A percentile compares a stretch with the other conserved stretches of the same genome.
These are phyloP conservation scores for Holothuria leucospilota DNA, from an alignment of 53 echinoderm and acorn worm species.

Conservation along the genomic window DNA sequence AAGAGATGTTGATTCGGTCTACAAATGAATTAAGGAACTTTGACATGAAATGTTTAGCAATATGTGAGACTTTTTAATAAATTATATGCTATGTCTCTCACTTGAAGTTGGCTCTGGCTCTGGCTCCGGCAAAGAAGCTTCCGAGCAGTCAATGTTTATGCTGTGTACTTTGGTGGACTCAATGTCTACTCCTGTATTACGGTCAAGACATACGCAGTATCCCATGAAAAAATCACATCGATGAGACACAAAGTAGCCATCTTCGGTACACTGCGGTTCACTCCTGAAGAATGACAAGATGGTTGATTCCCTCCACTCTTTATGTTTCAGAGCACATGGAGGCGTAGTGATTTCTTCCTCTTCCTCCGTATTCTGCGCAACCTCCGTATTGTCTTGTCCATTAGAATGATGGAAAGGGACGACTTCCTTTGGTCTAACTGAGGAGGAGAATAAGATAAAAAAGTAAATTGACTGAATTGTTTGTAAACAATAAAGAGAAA, in stretches of 20 bases:
- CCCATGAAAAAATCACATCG: slow-evolving; percentile 22
- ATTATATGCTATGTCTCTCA: no score
- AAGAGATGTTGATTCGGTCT: no score
- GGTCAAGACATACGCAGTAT: slow-evolving; percentile 51
- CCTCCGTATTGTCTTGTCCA: background rate
- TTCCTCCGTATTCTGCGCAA: background rate
- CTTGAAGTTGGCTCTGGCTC: background rate
- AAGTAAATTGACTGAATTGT: no score
- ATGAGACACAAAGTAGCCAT: slow-evolving; percentile 7
- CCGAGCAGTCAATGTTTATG: slow-evolving; percentile 16
- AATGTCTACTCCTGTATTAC: slow-evolving; percentile 30
- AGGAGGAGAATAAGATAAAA: no score
- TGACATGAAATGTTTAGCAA: no score
- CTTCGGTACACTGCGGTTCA: slow-evolving; percentile 2
- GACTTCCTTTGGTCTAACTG: slow-evolving; percentile 7
- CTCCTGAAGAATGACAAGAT: background rate
- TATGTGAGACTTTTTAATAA: no score
- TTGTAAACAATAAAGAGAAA: no score
- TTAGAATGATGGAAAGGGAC: background rate
- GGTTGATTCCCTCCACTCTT: background rate
- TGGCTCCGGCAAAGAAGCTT: background rate
- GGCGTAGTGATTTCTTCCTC: background rate
- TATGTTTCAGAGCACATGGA: background rate
- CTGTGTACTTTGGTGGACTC: slow-evolving; percentile 3
- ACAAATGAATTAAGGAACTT: no score